Conservation (phyloP, 2,113 vertebrate species). For the Pardalotus punctatus region DNA sequence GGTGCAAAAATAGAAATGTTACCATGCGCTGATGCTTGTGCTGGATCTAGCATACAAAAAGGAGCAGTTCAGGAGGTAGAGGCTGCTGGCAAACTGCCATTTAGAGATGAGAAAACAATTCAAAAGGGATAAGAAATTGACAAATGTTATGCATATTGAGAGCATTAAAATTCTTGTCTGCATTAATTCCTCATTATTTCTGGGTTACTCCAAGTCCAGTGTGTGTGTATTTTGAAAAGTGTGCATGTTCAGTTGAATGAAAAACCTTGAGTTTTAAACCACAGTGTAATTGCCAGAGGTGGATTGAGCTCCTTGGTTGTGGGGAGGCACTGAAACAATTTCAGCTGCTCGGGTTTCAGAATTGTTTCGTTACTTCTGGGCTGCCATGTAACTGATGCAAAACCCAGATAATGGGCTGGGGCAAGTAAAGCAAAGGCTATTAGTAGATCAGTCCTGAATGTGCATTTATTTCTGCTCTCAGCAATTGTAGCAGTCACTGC, state of each 20-base stretch:
- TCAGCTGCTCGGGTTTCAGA: not conserved
- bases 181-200: not conserved
- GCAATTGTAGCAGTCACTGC: not conserved
- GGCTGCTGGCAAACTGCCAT: not conserved
- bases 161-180: not conserved
- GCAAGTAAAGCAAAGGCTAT: not conserved
- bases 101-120: conserved; percentile 20
- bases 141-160: not conserved
- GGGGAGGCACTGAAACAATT: not conserved
- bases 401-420: not conserved
- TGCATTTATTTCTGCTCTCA: not conserved
- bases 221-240: not conserved
- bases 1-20: conserved; percentile 24
- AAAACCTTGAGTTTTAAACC: not conserved
- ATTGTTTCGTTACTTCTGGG: not conserved
- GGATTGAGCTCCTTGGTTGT: not conserved
- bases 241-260: not conserved
- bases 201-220: not conserved
- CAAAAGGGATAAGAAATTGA: not conserved
- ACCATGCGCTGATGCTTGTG: not conserved
- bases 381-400: not conserved
- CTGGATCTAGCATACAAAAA: not conserved
- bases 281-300: not conserved
- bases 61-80: not conserved
- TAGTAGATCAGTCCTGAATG: not conserved